Base-by-base conservation (phyloP, 2,797 vertebrate species). In the Tadarida brasiliensis region DNA sequence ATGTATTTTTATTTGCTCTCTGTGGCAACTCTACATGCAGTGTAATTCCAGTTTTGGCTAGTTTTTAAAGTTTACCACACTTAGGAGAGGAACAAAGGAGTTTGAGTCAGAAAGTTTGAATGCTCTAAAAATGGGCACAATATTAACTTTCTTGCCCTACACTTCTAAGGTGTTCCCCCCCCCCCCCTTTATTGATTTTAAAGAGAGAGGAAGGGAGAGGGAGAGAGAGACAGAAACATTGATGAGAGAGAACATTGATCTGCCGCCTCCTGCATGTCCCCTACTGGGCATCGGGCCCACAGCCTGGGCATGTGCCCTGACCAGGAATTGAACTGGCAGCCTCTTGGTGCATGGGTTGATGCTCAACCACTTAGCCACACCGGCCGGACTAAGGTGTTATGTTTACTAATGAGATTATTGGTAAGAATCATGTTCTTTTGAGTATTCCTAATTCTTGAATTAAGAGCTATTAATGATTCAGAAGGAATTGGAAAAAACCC, bases 1-100 rank as follows among this genome's bases (percentile, higher is more conserved):
- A 56, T 87, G 1, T 88, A 65, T 76, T 87, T 77, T 94, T 61
- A 67, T 92, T 92, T 92, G n/a, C n/a, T 83, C 8, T 35, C 30
- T n/a, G 12, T 94, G 63, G 47, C 19, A 65, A 3, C 7, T 22
- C 10, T 56, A 22, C 2, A 6, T 33, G 16, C 5, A 59, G 49
- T 57, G 6, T 28, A 78, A 61, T 93, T 85, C 33, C 7, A 59
- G 19, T 59, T 67, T 57, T 57, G 65, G 2, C 35, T 67, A 65
- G 59, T 35, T 94, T 94, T 83, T 78, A n/a, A 90, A 57, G 54
- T 96, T 88, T 3, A 26, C 0, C 0, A 47, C 26, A n/a, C 33
- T 28, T 80, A 22, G 30, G 49, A 17, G 87, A 87, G 35, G 54
- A 86, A 47, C 10, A 68, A 33, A 10, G 81, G 3, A 30, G 30